These are phyloP conservation scores for Nephrotoma guestfalica DNA, from an alignment of 2,888 invertebrate species.

Conservation along the genomic window DNA sequence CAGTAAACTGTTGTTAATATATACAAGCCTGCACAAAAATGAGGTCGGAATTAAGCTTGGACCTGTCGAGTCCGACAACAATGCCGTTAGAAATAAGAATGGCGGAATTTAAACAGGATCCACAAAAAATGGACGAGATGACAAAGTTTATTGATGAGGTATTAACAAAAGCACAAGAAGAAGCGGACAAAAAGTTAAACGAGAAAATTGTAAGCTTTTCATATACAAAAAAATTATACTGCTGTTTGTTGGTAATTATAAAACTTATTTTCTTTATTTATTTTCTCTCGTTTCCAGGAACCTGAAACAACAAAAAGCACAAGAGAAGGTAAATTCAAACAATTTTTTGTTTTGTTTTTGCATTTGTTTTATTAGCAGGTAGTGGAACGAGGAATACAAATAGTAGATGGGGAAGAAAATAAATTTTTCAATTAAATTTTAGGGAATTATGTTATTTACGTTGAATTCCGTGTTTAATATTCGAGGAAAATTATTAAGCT, in stretches of 20 bases:
- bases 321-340: not conserved
- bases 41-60: slow-evolving; percentile 5
- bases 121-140: slow-evolving; percentile 41
- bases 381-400: too few relatives aligned
- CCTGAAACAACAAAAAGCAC: not conserved
- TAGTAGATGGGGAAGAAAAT: not conserved
- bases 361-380: not conserved
- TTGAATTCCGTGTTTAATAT: not conserved
- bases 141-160: slow-evolving; percentile 45
- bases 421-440: not conserved
- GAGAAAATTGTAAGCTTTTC: not conserved
- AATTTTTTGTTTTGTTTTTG: not conserved
- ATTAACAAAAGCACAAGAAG: slow-evolving; percentile 42
- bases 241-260: not conserved
- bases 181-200: slow-evolving; percentile 40
- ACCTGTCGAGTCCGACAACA: slow-evolving; percentile 16
- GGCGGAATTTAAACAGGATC: slow-evolving; percentile 42
- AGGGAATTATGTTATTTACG: not conserved
- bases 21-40: not conserved
- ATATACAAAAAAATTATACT: not conserved
- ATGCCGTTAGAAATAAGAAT: slow-evolving; percentile 34
- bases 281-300: not conserved
- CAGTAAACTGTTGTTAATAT: not conserved
- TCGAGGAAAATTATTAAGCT: not conserved
- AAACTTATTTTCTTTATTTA: not conserved